These are phyloP conservation scores for Aplocera efformata DNA, from an alignment of 2,888 invertebrate genomes.

Conservation along the genomic window DNA sequence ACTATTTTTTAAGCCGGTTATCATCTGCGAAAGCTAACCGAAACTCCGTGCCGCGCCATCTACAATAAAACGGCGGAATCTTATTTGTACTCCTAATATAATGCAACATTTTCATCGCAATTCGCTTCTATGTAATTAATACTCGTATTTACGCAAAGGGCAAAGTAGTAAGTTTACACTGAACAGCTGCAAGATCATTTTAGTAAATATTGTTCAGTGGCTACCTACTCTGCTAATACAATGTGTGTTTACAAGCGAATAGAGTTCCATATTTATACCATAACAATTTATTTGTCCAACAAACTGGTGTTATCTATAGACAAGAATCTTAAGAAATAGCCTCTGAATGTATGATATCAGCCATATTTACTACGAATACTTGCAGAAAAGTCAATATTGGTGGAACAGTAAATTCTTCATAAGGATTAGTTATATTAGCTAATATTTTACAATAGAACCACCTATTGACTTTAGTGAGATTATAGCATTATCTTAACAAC, in stretches of 20 bases:
- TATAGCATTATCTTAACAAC: conserved; percentile 46
- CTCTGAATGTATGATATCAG: conserved; percentile 11
- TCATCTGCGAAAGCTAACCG: no score
- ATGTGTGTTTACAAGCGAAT: not conserved
- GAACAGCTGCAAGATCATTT: not conserved
- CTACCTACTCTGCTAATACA: not conserved
- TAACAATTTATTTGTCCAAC: conserved; percentile 9
- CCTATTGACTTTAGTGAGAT: conserved; percentile 48
- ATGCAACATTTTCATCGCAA: no score
- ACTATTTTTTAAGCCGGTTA: no score
- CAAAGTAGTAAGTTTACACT: no score
- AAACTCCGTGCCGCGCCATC: no score
- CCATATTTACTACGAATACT: conserved; percentile 26
- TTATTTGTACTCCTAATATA: no score
- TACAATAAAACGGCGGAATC: no score
- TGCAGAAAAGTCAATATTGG: conserved; percentile 42
- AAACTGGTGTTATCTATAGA: conserved; percentile 11
- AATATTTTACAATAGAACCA: conserved; percentile 47
- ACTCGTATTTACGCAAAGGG: no score
- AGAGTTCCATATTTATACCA: conserved; percentile 2
- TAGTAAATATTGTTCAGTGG: not conserved
- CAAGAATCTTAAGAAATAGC: conserved; percentile 18
- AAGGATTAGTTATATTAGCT: conserved; percentile 35
- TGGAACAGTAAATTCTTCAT: conserved; percentile 41
- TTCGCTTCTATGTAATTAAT: no score